Evolutionary conservation across 2,888 invertebrate species (phyloP), one percentile per base, ranked within the genome.

Genomic region (Agonopterix subpropinquella): DNA sequence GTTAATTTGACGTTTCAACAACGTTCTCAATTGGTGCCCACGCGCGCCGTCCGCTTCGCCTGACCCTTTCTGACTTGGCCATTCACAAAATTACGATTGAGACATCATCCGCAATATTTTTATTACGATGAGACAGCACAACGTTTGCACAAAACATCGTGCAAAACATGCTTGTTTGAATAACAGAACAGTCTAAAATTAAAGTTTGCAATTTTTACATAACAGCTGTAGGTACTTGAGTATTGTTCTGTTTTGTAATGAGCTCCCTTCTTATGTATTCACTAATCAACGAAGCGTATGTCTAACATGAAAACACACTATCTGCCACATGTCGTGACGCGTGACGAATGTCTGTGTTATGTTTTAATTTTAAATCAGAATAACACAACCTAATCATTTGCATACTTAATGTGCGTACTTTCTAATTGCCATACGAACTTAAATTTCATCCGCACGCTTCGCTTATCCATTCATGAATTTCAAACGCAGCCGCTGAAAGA

Each of bases 21-120:
- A 65, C 67, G 79, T 62, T 67, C 77, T 70, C 82, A 86, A 85
- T 87, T 86, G 82, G 58, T 60, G 73, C 85, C 86, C 83, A 85
- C 85, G 81, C 85, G 81, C 84, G 67, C 15, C 15, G 42, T 13
- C 11, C 11, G 10, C 11, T 9, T 39, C 39, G 11, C 11, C 67
- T 76, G 82, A 74, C 82, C 83, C 78, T 77, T 66, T 66, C 59
- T 62, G 62, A 64, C 61, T 60, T n/a, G 70, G 58, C 70, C 67
- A 75, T 76, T 76, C 78, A 80, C 71, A 62, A 80, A 78, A 77
- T 77, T 78, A 76, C 69, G 75, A 80, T 82, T 79, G 79, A 82
- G 79, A 73, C 79, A 79, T 80, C 80, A 77, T 77, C 75, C 74
- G 67, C 71, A 69, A 70, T 77, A 70, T 73, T 73, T 69, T 58